A percentile compares a stretch with the other conserved stretches of the same genome.
Conservation (phyloP, 2,888 invertebrate genomes). For the Schrankia costaestrigalis region DNA sequence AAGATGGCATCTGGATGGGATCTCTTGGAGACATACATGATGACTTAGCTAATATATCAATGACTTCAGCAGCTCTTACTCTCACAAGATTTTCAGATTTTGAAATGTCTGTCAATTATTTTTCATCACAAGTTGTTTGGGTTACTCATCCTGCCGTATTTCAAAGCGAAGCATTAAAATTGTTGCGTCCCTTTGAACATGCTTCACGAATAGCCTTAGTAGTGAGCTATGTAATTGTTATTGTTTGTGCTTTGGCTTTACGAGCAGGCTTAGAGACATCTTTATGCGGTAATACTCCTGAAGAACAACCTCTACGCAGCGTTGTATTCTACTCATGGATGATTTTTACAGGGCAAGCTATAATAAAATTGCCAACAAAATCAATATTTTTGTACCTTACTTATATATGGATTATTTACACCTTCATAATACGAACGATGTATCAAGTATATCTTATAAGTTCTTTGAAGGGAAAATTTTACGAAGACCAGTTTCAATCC, state of each 20-base stretch:
- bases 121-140: conserved; percentile 46
- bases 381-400: conserved; percentile 41
- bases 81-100: conserved; percentile 47
- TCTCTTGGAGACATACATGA: conserved; percentile 58
- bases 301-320: conserved; percentile 25
- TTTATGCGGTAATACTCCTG: conserved; percentile 22
- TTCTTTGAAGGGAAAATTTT: conserved; percentile 54
- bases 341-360: conserved; percentile 59
- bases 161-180: conserved; percentile 52
- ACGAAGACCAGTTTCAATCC: conserved; percentile 42
- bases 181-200: conserved; percentile 53
- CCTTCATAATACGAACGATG: conserved; percentile 58
- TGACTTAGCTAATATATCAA: conserved; percentile 62
- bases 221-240: conserved; percentile 44
- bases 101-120: conserved; percentile 54
- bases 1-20: conserved; percentile 59
- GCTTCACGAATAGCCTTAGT: conserved; percentile 42
- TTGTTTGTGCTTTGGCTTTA: conserved; percentile 39
- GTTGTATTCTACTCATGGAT: conserved; percentile 55
- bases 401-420: conserved; percentile 60
- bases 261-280: conserved; percentile 35
- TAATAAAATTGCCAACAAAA: conserved; percentile 46
- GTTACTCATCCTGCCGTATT: conserved; percentile 48
- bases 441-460: conserved; percentile 63
- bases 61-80: conserved; percentile 60